A percentile compares a stretch with the other conserved stretches of the same genome.
Conservation (phyloP, 2,888 invertebrate species). For the Drosophila kuntzei region DNA sequence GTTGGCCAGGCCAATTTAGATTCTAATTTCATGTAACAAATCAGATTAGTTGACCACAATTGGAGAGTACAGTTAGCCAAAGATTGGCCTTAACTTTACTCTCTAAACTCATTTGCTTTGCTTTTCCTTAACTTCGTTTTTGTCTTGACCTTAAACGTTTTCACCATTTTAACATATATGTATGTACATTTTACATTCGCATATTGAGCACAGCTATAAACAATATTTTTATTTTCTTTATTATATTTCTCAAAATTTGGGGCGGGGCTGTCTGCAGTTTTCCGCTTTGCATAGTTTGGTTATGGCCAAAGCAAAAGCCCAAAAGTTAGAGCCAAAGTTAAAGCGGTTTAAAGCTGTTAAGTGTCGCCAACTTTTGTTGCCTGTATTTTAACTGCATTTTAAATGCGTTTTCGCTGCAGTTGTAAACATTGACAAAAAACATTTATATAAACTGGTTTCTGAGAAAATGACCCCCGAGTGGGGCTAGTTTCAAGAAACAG, state of each 20-base stretch:
- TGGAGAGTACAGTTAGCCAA: slow-evolving; percentile 61
- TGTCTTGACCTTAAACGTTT: slow-evolving; percentile 59
- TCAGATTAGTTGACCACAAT: slow-evolving; percentile 68
- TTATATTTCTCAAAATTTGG: slow-evolving; percentile 12
- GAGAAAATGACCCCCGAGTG: slow-evolving; percentile 42
- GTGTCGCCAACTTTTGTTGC: slow-evolving; percentile 73
- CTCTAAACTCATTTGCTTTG: slow-evolving; percentile 16
- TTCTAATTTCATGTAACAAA: slow-evolving; percentile 77
- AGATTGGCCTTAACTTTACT: slow-evolving; percentile 14
- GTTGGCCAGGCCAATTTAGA: slow-evolving; percentile 69
- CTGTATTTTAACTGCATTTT: slow-evolving; percentile 59
- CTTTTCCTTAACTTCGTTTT: slow-evolving; percentile 14
- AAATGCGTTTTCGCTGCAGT: slow-evolving; percentile 63
- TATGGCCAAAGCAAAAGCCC: slow-evolving; percentile 19
- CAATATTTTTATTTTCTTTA: slow-evolving; percentile 10
- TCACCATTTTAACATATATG: slow-evolving; percentile 38
- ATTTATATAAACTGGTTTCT: slow-evolving; percentile 44
- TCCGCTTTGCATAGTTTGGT: slow-evolving; percentile 11
- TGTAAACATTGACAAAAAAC: slow-evolving; percentile 56
- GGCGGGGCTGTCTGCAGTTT: slow-evolving; percentile 17
- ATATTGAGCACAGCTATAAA: slow-evolving; percentile 29
- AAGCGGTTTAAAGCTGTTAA: slow-evolving; percentile 68
- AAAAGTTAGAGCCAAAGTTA: slow-evolving; percentile 13
- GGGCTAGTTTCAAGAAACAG: slow-evolving; percentile 22
- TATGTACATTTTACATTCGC: no score